Percentiles rank a stretch among this genome's conserved stretches.
Conservation (phyloP, 1,140 invertebrate species). For the Pissodes strobi region DNA sequence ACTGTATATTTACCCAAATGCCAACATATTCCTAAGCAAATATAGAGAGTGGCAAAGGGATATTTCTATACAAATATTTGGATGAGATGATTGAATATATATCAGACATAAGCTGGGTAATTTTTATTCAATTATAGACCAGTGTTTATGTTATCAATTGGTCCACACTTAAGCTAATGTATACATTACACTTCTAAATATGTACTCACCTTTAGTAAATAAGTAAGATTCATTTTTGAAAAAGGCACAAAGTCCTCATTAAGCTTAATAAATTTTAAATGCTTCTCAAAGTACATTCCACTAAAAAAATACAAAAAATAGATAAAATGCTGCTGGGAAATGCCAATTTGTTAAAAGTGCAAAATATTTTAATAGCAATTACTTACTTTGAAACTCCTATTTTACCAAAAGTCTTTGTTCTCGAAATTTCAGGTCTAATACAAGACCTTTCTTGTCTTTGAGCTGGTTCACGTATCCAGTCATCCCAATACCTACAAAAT, state of each 20-base stretch:
- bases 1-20: no score
- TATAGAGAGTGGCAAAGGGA: neutral
- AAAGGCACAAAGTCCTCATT: slow-evolving; percentile 90
- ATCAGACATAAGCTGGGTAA: no score
- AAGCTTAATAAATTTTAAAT: slow-evolving; percentile 94
- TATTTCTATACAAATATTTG: slow-evolving; percentile 55
- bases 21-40: no score
- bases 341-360: slow-evolving; percentile 8
- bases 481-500: slow-evolving; percentile 91
- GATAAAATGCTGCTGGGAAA: slow-evolving; percentile 2
- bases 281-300: slow-evolving; percentile 95
- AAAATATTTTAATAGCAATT: no score
- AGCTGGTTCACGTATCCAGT: slow-evolving; percentile 95
- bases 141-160: no score
- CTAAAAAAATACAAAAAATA: slow-evolving; percentile 62
- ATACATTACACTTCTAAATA: slow-evolving; percentile 18
- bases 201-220: slow-evolving; percentile 81
- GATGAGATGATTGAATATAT: neutral
- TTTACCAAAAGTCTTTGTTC: slow-evolving; percentile 94
- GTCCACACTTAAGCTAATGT: no score
- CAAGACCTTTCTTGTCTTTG: slow-evolving; percentile 89
- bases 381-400: slow-evolving; percentile 65
- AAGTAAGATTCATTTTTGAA: slow-evolving; percentile 85
- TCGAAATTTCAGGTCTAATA: slow-evolving; percentile 94
- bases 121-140: no score